phyloP scores from a whole-genome alignment of 2,113 vertebrate genomes.

The Oreochromis aureus region DNA sequence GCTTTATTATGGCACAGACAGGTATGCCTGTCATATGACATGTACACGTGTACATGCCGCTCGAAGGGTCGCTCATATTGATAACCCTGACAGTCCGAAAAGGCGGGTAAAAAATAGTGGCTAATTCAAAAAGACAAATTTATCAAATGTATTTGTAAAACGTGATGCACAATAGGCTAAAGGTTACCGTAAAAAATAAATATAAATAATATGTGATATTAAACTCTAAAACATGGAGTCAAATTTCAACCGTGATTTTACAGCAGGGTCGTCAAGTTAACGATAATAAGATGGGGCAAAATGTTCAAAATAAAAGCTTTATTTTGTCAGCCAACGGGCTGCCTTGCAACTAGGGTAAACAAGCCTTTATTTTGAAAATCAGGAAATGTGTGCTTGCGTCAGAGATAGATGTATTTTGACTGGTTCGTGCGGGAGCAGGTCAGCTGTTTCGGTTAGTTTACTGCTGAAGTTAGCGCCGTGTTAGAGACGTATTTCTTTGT shows the following conservation, averaged over 20 bases:
- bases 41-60: not conserved
- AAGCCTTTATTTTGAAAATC: constrained; percentile 11
- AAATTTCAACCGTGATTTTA: not conserved
- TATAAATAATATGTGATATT: not conserved
- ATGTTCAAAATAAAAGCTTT: not conserved
- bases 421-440: not conserved
- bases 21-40: not conserved
- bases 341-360: not conserved
- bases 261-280: accelerated
- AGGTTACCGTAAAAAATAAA: not conserved
- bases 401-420: not conserved
- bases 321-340: not conserved
- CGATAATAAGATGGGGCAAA: not conserved
- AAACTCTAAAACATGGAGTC: not conserved
- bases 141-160: not conserved
- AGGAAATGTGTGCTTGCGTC: not conserved
- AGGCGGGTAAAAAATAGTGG: not conserved
- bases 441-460: not conserved
- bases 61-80: not conserved
- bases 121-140: not conserved
- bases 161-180: not conserved
- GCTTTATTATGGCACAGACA: not conserved
- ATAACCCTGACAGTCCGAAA: not conserved
- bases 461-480: not conserved
- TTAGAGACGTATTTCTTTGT: not conserved